phyloP scores from a whole-genome alignment of 2,888 invertebrate genomes.

The Pachydiplax longipennis region DNA sequence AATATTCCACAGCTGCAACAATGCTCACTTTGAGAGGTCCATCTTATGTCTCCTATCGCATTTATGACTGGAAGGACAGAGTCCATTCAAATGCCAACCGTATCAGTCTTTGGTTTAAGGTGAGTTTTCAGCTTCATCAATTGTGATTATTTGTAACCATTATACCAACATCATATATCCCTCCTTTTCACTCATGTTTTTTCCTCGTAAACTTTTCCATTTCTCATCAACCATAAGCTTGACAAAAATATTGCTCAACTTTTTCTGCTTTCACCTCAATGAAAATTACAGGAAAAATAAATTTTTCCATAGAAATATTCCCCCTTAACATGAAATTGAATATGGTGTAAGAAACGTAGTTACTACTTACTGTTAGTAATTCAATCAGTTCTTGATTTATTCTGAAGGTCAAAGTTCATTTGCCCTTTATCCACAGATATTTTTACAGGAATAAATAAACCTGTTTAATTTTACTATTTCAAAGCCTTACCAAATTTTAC shows the following conservation, averaged over 20 bases:
- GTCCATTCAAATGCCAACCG: conserved; percentile 87
- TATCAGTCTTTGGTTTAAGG: conserved; percentile 88
- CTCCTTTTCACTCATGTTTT: background rate
- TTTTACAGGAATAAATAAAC: too few species aligned
- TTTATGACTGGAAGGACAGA: conserved; percentile 91
- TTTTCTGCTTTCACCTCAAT: background rate
- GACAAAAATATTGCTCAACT: background rate
- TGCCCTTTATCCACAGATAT: too few species aligned
- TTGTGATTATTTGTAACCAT: background rate
- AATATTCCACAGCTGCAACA: conserved; percentile 75
- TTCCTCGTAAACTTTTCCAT: background rate
- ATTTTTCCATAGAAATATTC: background rate
- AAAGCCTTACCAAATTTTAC: too few species aligned
- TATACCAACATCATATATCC: background rate
- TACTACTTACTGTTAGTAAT: too few species aligned
- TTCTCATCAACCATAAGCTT: background rate
- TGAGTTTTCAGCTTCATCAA: conserved; percentile 56
- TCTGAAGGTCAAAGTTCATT: too few species aligned
- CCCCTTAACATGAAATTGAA: background rate
- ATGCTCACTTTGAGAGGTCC: conserved; percentile 87
- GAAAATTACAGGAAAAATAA: background rate
- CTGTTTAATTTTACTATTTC: too few species aligned
- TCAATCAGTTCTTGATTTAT: too few species aligned
- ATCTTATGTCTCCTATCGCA: conserved; percentile 89
- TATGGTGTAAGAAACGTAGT: too few species aligned